Evolutionary conservation across 1,140 invertebrate species (phyloP), one percentile per base, ranked within the genome.

Genomic region (Mercenaria mercenaria): DNA sequence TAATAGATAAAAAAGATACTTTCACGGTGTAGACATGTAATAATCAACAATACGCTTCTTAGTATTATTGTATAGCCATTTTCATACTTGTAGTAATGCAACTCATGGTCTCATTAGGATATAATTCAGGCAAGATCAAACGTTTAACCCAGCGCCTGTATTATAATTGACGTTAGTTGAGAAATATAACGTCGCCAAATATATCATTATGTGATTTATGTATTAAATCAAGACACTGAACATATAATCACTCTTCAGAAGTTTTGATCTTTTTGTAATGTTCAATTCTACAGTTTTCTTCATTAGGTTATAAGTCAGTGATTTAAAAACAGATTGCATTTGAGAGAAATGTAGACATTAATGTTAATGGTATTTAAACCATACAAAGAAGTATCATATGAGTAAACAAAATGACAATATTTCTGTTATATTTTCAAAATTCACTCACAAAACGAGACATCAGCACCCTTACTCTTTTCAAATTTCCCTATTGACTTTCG

Each of bases 111-210:
- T 50, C 47, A n/a, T n/a, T n/a, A n/a, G n/a, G 18, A 15, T 20
- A 39, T 8, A 72, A 72, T 39, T 72, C 67, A 20, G 34, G 23
- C 18, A 52, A 29, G 74, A 77, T 77, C 74, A 77, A 77, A 77
- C 3, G 43, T 77, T 50, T 77, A 2, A 32, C 6, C 1, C 10
- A 77, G 43, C 74, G 74, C 43, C 41, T 74, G 4, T 41, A n/a
- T 18, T 74, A 47, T 74, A n/a, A 67, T 67, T 74, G 20, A 74
- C 41, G 11, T 8, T 41, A 26, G 39, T 6, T 1, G 10, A 23
- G 41, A 77, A 77, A 77, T 29, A 26, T 77, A 52, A 47, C 43
- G 74, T 50, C 74, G 74, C 74, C 74, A 77, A 29, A 50, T 50
- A 41, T 77, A 77, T 77, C 50, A 50, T 77, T 50, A 29, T 4